Percentiles rank a stretch among this genome's conserved stretches.
phyloP scores from a whole-genome alignment of 1,140 invertebrate genomes.

The Piezodorus guildinii region DNA sequence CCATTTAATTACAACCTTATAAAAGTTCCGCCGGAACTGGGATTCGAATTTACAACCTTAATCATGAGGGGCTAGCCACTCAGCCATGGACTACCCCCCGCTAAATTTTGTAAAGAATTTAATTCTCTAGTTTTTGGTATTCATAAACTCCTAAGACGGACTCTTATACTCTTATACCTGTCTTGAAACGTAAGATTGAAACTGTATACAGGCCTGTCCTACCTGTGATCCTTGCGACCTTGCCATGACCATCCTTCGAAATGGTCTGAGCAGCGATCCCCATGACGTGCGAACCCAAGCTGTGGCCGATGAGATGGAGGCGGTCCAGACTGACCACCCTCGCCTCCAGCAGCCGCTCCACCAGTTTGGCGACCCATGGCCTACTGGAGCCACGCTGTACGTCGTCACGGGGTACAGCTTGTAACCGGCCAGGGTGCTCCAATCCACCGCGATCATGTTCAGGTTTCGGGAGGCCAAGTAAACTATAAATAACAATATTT shows the following conservation, averaged over 20 bases:
- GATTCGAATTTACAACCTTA: too few relatives aligned
- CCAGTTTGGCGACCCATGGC: slow-evolving; percentile 1
- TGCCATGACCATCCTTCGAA: background rate
- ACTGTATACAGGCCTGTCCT: too few relatives aligned
- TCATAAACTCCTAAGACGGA: too few relatives aligned
- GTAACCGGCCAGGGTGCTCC: slow-evolving; percentile 11
- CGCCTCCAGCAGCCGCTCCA: slow-evolving; percentile 9
- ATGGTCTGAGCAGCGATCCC: slow-evolving; percentile 52
- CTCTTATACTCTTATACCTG: too few relatives aligned
- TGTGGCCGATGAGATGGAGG: slow-evolving; percentile 70
- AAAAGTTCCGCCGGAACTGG: too few relatives aligned
- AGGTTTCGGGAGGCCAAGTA: background rate
- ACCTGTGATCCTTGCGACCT: slow-evolving; percentile 41
- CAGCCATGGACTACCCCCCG: too few relatives aligned
- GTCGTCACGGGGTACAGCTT: slow-evolving; percentile 17
- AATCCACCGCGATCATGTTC: slow-evolving; percentile 19
- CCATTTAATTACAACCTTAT: too few relatives aligned
- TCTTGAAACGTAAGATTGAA: too few relatives aligned
- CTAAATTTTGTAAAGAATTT: too few relatives aligned
- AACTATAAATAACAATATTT: background rate
- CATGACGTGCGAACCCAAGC: slow-evolving; percentile 69
- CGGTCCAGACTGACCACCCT: slow-evolving; percentile 31
- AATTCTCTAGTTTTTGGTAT: too few relatives aligned
- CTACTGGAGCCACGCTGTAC: slow-evolving; percentile 12
- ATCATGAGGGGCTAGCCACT: too few relatives aligned